These are phyloP conservation scores for Ostrea denselamellosa DNA, from an alignment of 1,140 invertebrate genomes.

Conservation along the genomic window DNA sequence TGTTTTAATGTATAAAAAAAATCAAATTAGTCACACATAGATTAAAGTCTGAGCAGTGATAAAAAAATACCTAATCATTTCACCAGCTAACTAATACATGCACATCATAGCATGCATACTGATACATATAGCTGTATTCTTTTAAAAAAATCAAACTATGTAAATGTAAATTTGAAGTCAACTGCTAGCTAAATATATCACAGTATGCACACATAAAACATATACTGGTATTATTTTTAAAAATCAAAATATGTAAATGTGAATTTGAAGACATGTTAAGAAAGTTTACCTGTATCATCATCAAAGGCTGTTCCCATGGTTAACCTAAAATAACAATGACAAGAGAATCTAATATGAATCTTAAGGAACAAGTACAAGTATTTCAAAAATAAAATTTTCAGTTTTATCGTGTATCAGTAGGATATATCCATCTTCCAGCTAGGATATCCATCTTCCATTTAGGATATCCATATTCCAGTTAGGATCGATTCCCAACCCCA, in stretches of 20 bases:
- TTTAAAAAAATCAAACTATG: no score
- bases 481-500: no score
- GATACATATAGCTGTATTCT: no score
- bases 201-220: background rate
- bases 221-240: background rate
- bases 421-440: background rate
- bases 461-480: no score
- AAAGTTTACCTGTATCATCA: slow-evolving; percentile 12
- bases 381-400: background rate
- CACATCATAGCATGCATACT: no score
- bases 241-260: background rate
- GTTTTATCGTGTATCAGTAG: background rate
- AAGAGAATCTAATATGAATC: background rate
- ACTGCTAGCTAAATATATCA: background rate
- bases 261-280: background rate
- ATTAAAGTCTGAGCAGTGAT: no score
- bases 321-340: background rate
- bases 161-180: background rate
- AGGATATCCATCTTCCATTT: no score
- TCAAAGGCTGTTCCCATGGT: slow-evolving; percentile 5
- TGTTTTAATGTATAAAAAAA: no score
- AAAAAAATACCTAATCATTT: no score
- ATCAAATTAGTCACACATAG: no score
- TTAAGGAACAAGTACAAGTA: background rate
- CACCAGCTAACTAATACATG: no score